phyloP scores from a whole-genome alignment of 2,113 vertebrate species.

The Chiloscyllium plagiosum region DNA sequence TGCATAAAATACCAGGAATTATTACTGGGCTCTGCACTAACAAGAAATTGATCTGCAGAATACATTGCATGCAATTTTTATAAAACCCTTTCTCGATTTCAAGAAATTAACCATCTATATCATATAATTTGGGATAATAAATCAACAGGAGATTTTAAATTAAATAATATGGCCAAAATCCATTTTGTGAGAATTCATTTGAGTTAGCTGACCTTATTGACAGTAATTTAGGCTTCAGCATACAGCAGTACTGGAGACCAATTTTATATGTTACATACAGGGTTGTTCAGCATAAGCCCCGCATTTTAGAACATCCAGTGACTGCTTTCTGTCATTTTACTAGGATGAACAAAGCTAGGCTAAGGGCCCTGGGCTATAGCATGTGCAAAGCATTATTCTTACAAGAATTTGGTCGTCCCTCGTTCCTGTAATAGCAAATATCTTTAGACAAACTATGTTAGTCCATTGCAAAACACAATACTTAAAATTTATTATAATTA shows the following conservation, averaged over 20 bases:
- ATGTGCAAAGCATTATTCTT: not conserved
- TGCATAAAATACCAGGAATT: conserved; percentile 4
- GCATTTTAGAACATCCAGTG: not conserved
- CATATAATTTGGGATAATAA: not conserved
- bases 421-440: not conserved
- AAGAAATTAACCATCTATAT: conserved; percentile 11
- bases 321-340: not conserved
- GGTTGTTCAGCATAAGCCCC: not conserved
- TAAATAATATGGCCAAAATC: not conserved
- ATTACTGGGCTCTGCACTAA: not conserved
- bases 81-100: not conserved
- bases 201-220: conserved; percentile 25
- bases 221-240: not conserved
- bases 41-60: not conserved
- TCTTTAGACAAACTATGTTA: not conserved
- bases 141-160: conserved; percentile 5
- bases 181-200: conserved; percentile 26
- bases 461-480: not conserved
- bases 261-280: not conserved
- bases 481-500: not conserved
- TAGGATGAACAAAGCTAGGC: not conserved
- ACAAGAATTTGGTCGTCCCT: not conserved
- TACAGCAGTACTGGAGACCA: not conserved
- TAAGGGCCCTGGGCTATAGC: no score
- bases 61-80: not conserved